Conservation (phyloP, 2,113 vertebrate species). For the Phaethon lepturus region DNA sequence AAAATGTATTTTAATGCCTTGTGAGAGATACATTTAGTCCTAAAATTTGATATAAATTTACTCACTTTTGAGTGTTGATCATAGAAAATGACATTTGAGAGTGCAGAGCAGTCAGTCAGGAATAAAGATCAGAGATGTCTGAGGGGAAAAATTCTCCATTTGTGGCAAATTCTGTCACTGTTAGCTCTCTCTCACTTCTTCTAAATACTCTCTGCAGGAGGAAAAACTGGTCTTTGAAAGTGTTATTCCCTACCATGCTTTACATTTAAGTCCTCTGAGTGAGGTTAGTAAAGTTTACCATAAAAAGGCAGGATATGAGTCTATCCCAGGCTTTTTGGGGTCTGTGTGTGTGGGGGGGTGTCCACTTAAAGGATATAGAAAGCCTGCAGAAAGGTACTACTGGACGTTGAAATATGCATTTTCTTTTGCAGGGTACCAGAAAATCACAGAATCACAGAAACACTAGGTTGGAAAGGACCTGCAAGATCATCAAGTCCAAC, state of each 20-base stretch:
- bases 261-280: neutral
- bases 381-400: neutral
- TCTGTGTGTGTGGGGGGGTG: too few species aligned
- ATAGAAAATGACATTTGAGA: neutral
- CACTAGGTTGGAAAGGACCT: too few species aligned
- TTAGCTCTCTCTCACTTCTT: neutral
- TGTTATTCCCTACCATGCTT: neutral
- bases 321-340: neutral
- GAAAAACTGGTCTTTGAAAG: neutral
- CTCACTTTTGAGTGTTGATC: neutral
- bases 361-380: neutral
- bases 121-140: neutral
- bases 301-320: neutral
- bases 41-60: neutral
- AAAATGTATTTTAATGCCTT: neutral
- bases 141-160: neutral
- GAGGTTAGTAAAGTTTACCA: neutral
- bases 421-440: neutral
- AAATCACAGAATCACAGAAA: too few species aligned
- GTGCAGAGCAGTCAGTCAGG: neutral
- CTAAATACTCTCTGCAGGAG: neutral
- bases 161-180: neutral
- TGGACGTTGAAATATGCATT: neutral
- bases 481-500: too few species aligned
- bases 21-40: neutral